Evolutionary conservation across 2,797 vertebrate species (phyloP).

Genomic region (Champsocephalus gunnari): DNA sequence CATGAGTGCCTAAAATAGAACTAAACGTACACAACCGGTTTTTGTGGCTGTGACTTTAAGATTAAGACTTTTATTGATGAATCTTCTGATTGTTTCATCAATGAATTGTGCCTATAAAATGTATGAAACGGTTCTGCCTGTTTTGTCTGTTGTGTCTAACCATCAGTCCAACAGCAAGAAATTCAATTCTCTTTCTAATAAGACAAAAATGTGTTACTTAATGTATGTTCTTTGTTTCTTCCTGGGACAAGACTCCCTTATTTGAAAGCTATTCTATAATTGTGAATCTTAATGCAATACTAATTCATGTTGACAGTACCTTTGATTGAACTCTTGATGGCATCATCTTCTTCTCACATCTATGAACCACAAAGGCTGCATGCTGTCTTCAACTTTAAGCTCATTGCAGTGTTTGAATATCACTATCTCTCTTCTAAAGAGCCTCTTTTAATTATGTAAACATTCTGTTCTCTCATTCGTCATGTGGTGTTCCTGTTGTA

Average conservation of each 20-base stretch:
- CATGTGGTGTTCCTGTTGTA: constrained; percentile 52
- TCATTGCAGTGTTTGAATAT: neutral
- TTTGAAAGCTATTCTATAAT: neutral
- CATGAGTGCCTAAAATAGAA: no score
- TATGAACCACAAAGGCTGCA: no score
- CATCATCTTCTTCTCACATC: neutral
- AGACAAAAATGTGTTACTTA: neutral
- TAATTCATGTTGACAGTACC: neutral
- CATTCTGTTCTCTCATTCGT: neutral
- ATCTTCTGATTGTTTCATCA: neutral
- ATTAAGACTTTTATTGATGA: neutral
- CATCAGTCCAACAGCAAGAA: neutral
- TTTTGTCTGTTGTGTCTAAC: neutral
- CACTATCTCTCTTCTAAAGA: neutral
- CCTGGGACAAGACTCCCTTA: neutral
- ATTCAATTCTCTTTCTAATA: neutral
- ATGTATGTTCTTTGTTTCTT: neutral
- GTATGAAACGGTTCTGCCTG: neutral
- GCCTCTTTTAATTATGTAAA: neutral
- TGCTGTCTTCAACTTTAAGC: no score
- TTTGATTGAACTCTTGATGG: neutral
- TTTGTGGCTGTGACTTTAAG: neutral
- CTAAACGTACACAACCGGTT: no score
- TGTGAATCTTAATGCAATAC: neutral
- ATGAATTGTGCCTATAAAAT: neutral